phyloP scores from a whole-genome alignment of 2,113 vertebrate species.

The Atlantisia rogersi region DNA sequence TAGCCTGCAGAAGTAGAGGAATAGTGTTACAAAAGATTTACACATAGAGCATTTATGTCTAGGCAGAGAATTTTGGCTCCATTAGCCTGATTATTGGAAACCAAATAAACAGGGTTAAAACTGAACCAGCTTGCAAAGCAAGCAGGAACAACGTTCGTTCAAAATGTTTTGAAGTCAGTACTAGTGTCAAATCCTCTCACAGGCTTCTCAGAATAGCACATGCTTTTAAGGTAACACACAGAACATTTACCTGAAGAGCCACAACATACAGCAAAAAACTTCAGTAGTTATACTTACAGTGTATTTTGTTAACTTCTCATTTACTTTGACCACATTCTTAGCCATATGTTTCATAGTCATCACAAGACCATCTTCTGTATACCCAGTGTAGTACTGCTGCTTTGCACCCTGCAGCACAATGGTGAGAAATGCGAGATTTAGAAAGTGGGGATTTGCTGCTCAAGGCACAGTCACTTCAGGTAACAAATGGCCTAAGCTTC shows the following conservation, averaged over 20 bases:
- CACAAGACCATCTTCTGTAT: slow-evolving; percentile 79
- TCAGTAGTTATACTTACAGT: slow-evolving; percentile 76
- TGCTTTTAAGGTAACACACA: background rate
- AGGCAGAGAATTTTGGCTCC: background rate
- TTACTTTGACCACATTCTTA: slow-evolving; percentile 87
- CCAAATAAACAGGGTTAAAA: background rate
- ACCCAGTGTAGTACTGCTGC: slow-evolving; percentile 87
- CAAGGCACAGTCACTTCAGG: background rate
- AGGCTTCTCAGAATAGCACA: background rate
- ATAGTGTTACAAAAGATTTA: background rate
- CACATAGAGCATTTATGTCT: background rate
- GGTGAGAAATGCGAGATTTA: rapidly evolving
- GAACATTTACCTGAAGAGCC: background rate
- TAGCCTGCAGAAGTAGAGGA: slow-evolving; percentile 74
- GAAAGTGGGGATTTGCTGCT: background rate
- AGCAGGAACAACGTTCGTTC: background rate
- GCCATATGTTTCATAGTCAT: slow-evolving; percentile 88
- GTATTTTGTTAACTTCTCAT: slow-evolving; percentile 83
- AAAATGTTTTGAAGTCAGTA: background rate
- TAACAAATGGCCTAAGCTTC: background rate
- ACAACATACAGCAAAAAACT: background rate
- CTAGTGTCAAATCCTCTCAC: background rate
- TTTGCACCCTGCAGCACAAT: slow-evolving; percentile 76
- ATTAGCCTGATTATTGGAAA: background rate
- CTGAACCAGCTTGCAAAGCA: background rate